phyloP scores from a whole-genome alignment of 2,888 invertebrate genomes.

The Lasioglossum marginatum region DNA sequence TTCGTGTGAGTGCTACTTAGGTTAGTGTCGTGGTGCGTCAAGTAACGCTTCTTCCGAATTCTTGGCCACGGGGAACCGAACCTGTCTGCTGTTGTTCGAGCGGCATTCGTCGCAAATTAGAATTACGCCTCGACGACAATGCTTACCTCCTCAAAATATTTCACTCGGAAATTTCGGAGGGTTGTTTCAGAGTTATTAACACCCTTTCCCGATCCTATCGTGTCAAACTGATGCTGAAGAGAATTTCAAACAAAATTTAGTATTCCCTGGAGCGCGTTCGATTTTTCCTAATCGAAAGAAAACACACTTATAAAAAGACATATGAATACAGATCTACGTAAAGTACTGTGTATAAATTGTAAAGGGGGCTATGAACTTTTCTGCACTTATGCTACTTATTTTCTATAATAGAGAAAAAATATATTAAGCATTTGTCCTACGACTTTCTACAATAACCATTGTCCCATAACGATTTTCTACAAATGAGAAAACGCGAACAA shows the following conservation, averaged over 20 bases:
- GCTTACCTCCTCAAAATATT: neutral
- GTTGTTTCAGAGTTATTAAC: neutral
- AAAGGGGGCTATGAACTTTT: neutral
- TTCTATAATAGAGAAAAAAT: neutral
- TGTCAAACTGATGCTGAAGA: neutral
- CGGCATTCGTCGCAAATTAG: neutral
- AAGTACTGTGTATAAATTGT: neutral
- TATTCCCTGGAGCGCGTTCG: neutral
- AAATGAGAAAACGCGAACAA: neutral
- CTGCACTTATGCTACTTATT: neutral
- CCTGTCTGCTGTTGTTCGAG: neutral
- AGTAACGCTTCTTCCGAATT: conserved; percentile 43
- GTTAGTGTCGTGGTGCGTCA: conserved; percentile 26
- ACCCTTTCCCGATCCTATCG: neutral
- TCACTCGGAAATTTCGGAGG: neutral
- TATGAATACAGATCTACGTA: neutral
- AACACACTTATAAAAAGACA: neutral
- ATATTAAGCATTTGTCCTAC: no score
- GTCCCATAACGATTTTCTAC: no score
- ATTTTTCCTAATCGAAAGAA: neutral
- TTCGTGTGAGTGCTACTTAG: conserved; percentile 52
- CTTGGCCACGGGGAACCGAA: conserved; percentile 24
- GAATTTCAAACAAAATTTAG: neutral
- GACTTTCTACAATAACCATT: no score
- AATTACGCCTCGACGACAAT: conserved; percentile 8